A percentile compares a stretch with the other conserved stretches of the same genome.
Evolutionary conservation across 2,113 vertebrate genomes (phyloP).

Genomic region (Serilophus lunatus): DNA sequence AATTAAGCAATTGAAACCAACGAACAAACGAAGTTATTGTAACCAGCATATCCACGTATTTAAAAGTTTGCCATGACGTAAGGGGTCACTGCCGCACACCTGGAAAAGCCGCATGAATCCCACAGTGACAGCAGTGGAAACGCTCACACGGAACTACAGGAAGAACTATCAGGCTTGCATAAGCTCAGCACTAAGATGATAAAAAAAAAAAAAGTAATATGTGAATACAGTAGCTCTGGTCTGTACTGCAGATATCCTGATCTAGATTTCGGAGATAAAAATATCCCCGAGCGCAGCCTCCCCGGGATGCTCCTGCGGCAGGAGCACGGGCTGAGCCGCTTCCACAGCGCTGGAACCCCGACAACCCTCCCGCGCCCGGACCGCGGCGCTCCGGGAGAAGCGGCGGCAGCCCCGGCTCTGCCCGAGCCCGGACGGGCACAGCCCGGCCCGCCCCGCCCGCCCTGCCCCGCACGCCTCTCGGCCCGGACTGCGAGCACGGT

Average conservation of each 20-base stretch:
- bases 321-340: not conserved
- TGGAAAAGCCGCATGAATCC: not conserved
- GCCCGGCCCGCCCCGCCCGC: not conserved
- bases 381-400: accelerated
- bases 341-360: not conserved
- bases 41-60: not conserved
- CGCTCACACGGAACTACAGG: accelerated
- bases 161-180: not conserved
- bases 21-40: accelerated
- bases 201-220: not conserved
- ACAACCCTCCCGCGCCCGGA: not conserved
- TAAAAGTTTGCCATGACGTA: slow-evolving; percentile 15
- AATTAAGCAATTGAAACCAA: not conserved
- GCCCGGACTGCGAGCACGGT: accelerated
- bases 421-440: not conserved
- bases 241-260: not conserved
- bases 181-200: not conserved
- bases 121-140: not conserved
- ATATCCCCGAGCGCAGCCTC: not conserved
- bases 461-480: not conserved
- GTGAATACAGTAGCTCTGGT: not conserved
- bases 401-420: accelerated
- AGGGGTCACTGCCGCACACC: not conserved
- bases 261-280: slow-evolving; percentile 22
- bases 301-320: not conserved